These are phyloP conservation scores for Augochlorella aurata DNA, from an alignment of 2,888 invertebrate species.

Conservation along the genomic window DNA sequence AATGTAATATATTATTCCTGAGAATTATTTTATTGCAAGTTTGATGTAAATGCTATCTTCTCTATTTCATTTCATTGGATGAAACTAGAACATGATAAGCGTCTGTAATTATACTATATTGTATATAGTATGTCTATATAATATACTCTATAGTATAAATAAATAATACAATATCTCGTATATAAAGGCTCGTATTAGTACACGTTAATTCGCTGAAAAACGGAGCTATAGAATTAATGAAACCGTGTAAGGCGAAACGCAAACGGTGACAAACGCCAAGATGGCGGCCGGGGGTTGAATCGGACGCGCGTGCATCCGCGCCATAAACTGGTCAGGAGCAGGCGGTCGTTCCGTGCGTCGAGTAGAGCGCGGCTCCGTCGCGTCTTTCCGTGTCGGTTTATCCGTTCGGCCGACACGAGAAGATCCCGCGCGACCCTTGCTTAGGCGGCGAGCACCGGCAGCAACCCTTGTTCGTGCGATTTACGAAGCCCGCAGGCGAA, in stretches of 20 bases:
- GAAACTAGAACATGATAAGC: too few species aligned
- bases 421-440: not conserved
- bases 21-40: too few species aligned
- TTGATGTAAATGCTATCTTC: too few species aligned
- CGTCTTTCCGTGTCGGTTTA: conserved; percentile 9
- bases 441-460: not conserved
- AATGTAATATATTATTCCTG: too few species aligned
- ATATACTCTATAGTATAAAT: too few species aligned
- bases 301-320: not conserved
- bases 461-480: conserved; percentile 9
- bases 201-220: too few species aligned
- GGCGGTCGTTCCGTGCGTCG: not conserved
- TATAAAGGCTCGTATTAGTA: too few species aligned
- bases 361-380: not conserved
- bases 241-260: not conserved
- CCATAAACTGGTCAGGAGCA: not conserved
- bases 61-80: too few species aligned
- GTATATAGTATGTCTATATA: too few species aligned
- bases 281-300: not conserved
- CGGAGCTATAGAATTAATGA: too few species aligned
- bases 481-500: conserved; percentile 12
- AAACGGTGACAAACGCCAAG: not conserved
- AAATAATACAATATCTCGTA: too few species aligned
- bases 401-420: not conserved
- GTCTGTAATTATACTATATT: too few species aligned